Conservation (phyloP, 2,797 vertebrate genomes). For the Malacoraja senta region DNA sequence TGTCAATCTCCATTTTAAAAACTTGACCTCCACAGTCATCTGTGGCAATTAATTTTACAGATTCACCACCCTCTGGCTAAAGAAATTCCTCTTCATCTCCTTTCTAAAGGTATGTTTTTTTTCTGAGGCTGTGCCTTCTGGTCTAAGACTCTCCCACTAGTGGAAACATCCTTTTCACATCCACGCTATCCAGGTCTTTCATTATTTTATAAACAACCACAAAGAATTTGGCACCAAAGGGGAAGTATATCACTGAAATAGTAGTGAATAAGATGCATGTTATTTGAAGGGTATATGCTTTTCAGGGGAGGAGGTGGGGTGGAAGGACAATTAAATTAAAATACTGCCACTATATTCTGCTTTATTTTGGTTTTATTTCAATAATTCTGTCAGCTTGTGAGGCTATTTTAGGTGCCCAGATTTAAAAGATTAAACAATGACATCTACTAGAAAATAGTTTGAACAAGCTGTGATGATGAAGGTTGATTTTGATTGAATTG, state of each 20-base stretch:
- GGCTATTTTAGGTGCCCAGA: neutral
- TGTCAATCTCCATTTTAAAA: too few species aligned
- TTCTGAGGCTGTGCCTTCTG: too few species aligned
- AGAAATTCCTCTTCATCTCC: too few species aligned
- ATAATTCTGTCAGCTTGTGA: too few species aligned
- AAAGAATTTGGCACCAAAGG: neutral
- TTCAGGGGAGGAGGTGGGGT: neutral
- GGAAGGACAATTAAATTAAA: too few species aligned
- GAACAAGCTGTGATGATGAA: neutral
- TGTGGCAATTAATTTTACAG: too few species aligned
- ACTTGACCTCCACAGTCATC: too few species aligned
- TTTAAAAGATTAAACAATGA: neutral
- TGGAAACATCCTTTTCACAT: too few species aligned
- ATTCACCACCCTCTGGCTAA: too few species aligned
- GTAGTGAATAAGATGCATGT: neutral
- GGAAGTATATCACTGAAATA: neutral
- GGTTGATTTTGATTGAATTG: neutral
- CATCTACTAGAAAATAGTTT: neutral
- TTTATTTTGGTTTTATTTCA: neutral
- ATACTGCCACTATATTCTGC: neutral
- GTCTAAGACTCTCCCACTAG: too few species aligned
- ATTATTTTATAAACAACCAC: neutral
- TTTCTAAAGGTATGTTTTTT: too few species aligned
- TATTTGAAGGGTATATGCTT: neutral
- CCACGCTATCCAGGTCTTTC: too few species aligned